These are phyloP conservation scores for Tapirus indicus DNA, from an alignment of 2,797 vertebrate species.

Conservation along the genomic window DNA sequence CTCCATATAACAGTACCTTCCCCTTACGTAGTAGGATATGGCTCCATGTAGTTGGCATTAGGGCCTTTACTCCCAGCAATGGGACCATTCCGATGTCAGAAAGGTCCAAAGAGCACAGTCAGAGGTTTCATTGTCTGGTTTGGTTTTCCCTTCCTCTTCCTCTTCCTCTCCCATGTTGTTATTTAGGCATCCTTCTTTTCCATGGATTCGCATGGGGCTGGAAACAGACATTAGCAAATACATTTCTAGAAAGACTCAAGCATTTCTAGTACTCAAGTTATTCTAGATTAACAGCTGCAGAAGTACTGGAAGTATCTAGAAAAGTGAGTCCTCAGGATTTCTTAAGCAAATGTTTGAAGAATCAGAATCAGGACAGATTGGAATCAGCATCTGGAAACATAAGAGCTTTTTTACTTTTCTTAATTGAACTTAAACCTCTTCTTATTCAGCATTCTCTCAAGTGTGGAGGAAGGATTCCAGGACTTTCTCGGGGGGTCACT, in stretches of 20 bases:
- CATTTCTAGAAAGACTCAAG: not conserved
- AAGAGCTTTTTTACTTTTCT: not conserved
- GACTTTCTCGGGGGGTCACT: not conserved
- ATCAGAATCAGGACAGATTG: not conserved
- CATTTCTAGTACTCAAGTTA: not conserved
- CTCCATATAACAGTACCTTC: not conserved
- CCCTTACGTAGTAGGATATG: not conserved
- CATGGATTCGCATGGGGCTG: not conserved
- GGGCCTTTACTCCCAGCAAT: not conserved
- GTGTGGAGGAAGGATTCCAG: not conserved
- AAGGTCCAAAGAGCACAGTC: not conserved
- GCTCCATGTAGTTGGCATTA: too few species aligned
- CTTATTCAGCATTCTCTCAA: not conserved
- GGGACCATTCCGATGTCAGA: not conserved
- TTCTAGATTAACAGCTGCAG: not conserved
- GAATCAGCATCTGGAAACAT: not conserved
- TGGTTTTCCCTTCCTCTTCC: too few species aligned
- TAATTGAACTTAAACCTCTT: not conserved
- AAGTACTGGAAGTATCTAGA: not conserved
- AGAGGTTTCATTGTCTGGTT: not conserved
- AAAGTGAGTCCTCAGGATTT: not conserved
- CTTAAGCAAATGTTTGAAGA: slow-evolving; percentile 2
- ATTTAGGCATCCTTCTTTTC: not conserved
- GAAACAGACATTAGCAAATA: not conserved
- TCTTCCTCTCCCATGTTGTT: not conserved